Evolutionary conservation across 2,888 invertebrate species (phyloP).

Genomic region (Cerceris rybyensis): DNA sequence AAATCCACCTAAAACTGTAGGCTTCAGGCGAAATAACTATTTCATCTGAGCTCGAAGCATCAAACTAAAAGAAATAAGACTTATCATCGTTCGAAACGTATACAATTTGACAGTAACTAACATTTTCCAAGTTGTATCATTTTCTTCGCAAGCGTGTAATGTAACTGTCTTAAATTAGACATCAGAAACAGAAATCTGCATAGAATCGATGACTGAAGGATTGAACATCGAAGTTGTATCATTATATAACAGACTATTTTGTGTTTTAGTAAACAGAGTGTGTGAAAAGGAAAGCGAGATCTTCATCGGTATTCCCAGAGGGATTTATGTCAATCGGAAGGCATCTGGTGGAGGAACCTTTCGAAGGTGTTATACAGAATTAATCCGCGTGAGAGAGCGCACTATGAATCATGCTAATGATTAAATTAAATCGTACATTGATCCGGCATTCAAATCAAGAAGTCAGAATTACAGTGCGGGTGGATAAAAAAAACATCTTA

Average conservation of each 20-base stretch:
- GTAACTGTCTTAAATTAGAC: neutral
- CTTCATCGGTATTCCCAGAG: neutral
- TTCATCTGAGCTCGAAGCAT: too few species aligned
- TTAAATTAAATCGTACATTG: neutral
- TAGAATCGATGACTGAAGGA: neutral
- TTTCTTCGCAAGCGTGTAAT: too few species aligned
- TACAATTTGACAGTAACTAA: too few species aligned
- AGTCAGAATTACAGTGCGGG: too few species aligned
- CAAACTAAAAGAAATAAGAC: too few species aligned
- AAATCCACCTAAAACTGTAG: too few species aligned
- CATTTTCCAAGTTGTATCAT: too few species aligned
- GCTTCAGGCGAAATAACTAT: too few species aligned
- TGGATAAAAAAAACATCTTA: too few species aligned
- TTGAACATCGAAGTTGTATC: too few species aligned
- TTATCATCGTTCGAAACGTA: too few species aligned
- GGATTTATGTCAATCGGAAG: neutral
- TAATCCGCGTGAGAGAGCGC: neutral
- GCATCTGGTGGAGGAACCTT: neutral
- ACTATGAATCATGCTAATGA: neutral
- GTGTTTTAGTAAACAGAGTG: neutral
- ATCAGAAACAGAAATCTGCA: neutral
- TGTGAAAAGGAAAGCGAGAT: neutral
- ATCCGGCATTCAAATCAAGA: neutral
- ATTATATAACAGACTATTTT: neutral
- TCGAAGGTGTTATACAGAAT: conserved; percentile 4